These are phyloP conservation scores for Mus caroli DNA, from an alignment of 2,797 vertebrate genomes.

Conservation along the genomic window DNA sequence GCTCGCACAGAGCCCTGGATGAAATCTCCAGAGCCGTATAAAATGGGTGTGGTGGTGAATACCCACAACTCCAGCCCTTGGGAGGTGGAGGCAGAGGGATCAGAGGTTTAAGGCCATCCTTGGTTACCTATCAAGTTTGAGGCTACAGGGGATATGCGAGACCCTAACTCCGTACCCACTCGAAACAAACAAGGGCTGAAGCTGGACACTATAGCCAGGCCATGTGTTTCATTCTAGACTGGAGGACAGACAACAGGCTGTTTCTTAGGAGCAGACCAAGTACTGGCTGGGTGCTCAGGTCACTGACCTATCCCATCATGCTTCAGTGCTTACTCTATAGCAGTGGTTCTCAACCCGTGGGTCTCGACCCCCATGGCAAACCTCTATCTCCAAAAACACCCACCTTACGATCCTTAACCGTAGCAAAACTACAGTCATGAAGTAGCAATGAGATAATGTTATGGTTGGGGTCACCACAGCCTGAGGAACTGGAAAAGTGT, in stretches of 20 bases:
- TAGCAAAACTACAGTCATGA: too few relatives aligned
- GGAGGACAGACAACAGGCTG: rapidly evolving
- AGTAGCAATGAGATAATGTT: background rate
- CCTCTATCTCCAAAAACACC: background rate
- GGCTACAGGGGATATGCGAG: background rate
- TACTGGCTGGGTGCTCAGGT: rapidly evolving
- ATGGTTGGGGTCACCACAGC: background rate
- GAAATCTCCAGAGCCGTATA: too few relatives aligned
- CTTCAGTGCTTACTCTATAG: background rate
- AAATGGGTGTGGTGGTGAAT: background rate
- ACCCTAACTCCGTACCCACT: background rate
- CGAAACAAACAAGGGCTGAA: background rate
- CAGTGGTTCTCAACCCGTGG: background rate
- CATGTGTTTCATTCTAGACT: background rate
- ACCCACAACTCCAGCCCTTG: background rate
- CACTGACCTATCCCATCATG: background rate
- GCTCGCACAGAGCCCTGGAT: background rate
- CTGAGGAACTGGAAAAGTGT: background rate
- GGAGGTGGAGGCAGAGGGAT: background rate
- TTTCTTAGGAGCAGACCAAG: background rate
- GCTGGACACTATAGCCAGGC: background rate
- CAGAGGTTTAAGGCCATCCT: background rate
- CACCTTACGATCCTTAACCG: background rate
- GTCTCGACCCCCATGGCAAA: background rate
- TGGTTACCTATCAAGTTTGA: background rate